Base-by-base conservation (phyloP, 2,113 vertebrate genomes). In the Syngnathus floridae region DNA sequence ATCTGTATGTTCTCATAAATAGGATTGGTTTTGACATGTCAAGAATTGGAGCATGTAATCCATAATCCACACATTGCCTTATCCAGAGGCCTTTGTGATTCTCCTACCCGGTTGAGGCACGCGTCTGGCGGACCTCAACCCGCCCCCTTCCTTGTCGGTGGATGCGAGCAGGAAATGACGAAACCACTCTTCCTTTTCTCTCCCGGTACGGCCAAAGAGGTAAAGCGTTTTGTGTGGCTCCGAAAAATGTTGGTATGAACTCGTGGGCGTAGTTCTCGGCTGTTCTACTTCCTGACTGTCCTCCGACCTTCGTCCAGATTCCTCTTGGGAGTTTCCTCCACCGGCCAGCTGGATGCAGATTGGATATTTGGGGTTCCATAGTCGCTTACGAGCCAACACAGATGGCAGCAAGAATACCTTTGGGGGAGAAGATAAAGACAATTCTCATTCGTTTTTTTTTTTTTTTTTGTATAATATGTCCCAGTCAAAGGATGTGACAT, bases 131-230 rank as follows among this genome's bases (percentile, higher is more conserved):
- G 69, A 67, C 67, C 67, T 56, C 67, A 82, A 45, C 6, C 66
- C 74, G 54, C 87, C 76, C 17, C 11, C n/a, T 59, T 76, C 77
- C 19, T 37, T 59, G 1, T 77, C 37, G 4, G 17, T 64, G 67
- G 92, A 90, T 2, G 90, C 92, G 64, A 67, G 74, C 71, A 82
- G 66, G 11, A 96, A 87, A 43, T 91, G 86, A 69, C 89, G 90
- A 69, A 91, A 95, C 94, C 94, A 96, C 79, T 95, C 93, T 63
- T 96, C 94, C 81, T 96, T 96, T 67, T 94, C 93, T 56, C 94
- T 83, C 11, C 93, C 94, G 0, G 93, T 95, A 56, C 93, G 74
- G 38, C 92, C 93, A 0, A 95, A 96, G 36, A 96, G 90, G 83
- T 90, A 95, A 26, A 96, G 88, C 4, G 70, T 69, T 38, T 57